phyloP scores from a whole-genome alignment of 92 coral and sea anemone genomes.

The Actinernus sp. region DNA sequence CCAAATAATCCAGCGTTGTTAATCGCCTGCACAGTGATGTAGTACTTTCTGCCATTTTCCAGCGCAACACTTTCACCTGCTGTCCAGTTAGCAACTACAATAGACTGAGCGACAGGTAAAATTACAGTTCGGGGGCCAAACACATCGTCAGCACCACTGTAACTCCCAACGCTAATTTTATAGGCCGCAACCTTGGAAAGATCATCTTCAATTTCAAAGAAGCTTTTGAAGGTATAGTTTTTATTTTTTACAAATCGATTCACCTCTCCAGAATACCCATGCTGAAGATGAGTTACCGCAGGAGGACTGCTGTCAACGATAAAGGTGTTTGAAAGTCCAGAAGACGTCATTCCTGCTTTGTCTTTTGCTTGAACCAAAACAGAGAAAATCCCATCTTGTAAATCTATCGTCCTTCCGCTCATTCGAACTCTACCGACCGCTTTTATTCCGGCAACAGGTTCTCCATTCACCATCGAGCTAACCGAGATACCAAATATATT shows the following conservation, averaged over 20 bases:
- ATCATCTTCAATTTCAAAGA: constrained; percentile 83
- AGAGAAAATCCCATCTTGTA: constrained; percentile 89
- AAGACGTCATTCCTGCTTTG: constrained; percentile 74
- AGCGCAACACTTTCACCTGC: constrained; percentile 21
- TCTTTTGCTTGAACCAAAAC: constrained; percentile 89
- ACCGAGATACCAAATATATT: constrained; percentile 83
- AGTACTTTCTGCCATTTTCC: constrained; percentile 79
- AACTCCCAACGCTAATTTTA: constrained; percentile 88
- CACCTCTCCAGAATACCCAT: constrained; percentile 63
- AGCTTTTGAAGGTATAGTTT: constrained; percentile 54
- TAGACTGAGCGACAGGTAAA: constrained; percentile 40
- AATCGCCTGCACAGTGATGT: constrained; percentile 72
- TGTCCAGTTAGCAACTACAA: constrained; percentile 86
- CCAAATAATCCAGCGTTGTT: constrained; percentile 86
- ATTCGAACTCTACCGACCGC: constrained; percentile 78
- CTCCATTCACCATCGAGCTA: constrained; percentile 59
- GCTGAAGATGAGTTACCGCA: constrained; percentile 59
- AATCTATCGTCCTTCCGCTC: constrained; percentile 76
- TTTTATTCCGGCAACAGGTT: constrained; percentile 48
- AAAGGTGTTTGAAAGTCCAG: constrained; percentile 74
- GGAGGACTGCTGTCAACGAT: constrained; percentile 91
- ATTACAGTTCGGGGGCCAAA: constrained; percentile 28
- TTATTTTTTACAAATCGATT: constrained; percentile 25
- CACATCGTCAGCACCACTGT: constrained; percentile 89
- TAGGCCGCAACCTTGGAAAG: constrained; percentile 76